phyloP scores from a whole-genome alignment of 2,888 invertebrate species.

The Acleris laterana region DNA sequence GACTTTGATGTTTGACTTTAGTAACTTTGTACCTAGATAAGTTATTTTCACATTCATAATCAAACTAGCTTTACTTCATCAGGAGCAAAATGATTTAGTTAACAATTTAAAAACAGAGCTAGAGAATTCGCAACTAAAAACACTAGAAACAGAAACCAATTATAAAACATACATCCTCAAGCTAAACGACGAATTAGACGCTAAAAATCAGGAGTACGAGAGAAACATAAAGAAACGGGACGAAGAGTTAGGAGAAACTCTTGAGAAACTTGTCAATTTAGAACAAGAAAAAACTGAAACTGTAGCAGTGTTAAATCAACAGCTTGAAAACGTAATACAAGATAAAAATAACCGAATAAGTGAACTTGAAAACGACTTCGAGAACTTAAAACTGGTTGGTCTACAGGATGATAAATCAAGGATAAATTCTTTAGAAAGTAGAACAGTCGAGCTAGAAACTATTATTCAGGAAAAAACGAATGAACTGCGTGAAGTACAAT shows the following conservation, averaged over 20 bases:
- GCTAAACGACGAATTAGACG: conserved; percentile 52
- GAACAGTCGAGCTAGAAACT: conserved; percentile 48
- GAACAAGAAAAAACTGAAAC: conserved; percentile 48
- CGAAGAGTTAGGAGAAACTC: conserved; percentile 54
- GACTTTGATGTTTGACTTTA: too few relatives aligned
- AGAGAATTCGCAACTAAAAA: conserved; percentile 57
- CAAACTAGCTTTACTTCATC: conserved; percentile 50
- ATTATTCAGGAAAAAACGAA: conserved; percentile 47
- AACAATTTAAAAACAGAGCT: conserved; percentile 61
- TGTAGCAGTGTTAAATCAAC: conserved; percentile 48
- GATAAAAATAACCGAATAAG: conserved; percentile 51
- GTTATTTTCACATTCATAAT: conserved; percentile 20
- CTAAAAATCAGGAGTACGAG: conserved; percentile 55
- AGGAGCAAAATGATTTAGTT: conserved; percentile 59
- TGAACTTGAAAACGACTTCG: conserved; percentile 46
- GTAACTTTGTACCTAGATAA: background rate
- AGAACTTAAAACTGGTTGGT: conserved; percentile 46
- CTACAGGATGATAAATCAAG: conserved; percentile 47
- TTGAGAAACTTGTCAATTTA: conserved; percentile 53
- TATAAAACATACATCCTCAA: conserved; percentile 50
- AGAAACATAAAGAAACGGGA: conserved; percentile 55
- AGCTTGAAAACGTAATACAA: conserved; percentile 41
- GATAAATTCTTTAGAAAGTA: conserved; percentile 44
- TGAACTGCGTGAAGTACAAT: conserved; percentile 48
- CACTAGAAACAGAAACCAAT: conserved; percentile 53